A percentile compares a stretch with the other conserved stretches of the same genome.
Conservation (phyloP, 1,140 invertebrate species). For the Bemisia tabaci region DNA sequence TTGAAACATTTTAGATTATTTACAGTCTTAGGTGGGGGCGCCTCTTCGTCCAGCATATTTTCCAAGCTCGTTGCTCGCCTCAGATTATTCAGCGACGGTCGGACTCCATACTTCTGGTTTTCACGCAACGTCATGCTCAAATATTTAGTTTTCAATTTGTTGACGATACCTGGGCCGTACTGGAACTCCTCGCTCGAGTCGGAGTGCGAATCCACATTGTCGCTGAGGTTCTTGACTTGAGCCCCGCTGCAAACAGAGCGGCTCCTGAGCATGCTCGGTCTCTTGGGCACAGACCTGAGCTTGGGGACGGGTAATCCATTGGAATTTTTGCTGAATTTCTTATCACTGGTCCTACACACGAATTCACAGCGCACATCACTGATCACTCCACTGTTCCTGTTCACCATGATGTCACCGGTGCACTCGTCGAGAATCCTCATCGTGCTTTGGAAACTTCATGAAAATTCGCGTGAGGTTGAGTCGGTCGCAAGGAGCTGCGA, state of each 20-base stretch:
- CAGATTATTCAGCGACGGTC: constrained; percentile 46
- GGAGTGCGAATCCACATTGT: constrained; percentile 22
- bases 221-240: background rate
- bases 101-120: constrained; percentile 38
- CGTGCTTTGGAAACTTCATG: background rate
- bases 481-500: background rate
- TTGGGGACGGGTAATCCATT: background rate
- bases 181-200: constrained; percentile 61
- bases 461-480: background rate
- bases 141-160: constrained; percentile 68
- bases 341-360: background rate
- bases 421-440: background rate
- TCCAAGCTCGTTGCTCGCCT: constrained; percentile 70
- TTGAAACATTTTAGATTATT: background rate
- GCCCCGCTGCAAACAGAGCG: background rate
- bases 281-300: background rate
- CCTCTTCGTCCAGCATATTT: constrained; percentile 59
- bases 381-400: background rate
- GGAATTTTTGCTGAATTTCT: background rate
- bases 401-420: background rate
- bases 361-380: background rate
- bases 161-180: constrained; percentile 85
- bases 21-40: constrained; percentile 16
- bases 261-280: background rate
- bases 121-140: constrained; percentile 63